These are phyloP conservation scores for Arrhamphus sclerolepis DNA, from an alignment of 2,797 vertebrate genomes.

Conservation along the genomic window DNA sequence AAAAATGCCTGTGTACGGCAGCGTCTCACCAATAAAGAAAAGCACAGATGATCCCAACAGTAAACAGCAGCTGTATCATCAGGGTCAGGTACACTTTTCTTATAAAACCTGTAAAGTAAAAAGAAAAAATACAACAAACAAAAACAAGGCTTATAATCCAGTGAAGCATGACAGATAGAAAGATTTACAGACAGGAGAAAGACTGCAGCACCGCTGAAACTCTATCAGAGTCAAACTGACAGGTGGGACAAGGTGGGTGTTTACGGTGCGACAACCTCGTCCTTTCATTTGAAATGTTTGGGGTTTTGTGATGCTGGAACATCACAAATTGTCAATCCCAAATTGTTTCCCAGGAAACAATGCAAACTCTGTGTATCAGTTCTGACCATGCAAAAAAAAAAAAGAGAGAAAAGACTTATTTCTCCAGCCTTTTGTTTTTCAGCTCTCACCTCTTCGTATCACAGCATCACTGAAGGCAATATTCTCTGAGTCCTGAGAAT, in stretches of 20 bases:
- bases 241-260: constrained; percentile 18
- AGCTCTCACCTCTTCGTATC: constrained; percentile 75
- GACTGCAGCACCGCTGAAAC: neutral
- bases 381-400: constrained; percentile 8
- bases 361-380: constrained; percentile 37
- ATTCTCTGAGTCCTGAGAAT: constrained; percentile 42
- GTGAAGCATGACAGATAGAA: neutral
- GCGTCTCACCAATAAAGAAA: constrained; percentile 83
- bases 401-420: too few species aligned
- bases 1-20: neutral
- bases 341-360: constrained; percentile 56
- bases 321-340: constrained; percentile 44
- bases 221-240: constrained; percentile 12
- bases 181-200: neutral
- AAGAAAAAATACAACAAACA: constrained; percentile 3
- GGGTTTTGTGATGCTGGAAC: constrained; percentile 35
- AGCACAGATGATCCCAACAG: constrained; percentile 81
- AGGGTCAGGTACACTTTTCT: constrained; percentile 83
- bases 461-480: constrained; percentile 66
- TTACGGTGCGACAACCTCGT: constrained; percentile 33
- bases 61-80: constrained; percentile 79
- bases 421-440: neutral
- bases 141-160: neutral
- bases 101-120: constrained; percentile 73
- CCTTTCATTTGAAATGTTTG: constrained; percentile 37